Percentiles rank a stretch among this genome's conserved stretches.
These are phyloP conservation scores for Agrochola litura DNA, from an alignment of 2,888 invertebrate genomes.

Conservation along the genomic window DNA sequence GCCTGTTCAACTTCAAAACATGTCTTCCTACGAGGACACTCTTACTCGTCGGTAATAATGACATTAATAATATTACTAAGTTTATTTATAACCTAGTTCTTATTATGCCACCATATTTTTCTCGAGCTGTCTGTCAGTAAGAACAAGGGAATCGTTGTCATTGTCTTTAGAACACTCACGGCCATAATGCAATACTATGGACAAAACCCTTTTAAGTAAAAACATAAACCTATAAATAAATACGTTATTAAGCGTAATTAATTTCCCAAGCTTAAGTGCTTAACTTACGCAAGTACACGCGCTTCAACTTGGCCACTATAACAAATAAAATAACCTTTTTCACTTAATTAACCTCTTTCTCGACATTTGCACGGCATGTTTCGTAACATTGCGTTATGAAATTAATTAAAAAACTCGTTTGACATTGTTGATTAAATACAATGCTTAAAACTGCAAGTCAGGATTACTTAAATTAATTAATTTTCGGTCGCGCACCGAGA, in stretches of 20 bases:
- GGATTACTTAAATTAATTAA: conserved; percentile 56
- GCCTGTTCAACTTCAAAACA: background rate
- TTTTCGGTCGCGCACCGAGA: conserved; percentile 24
- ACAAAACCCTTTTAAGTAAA: background rate
- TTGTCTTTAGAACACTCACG: background rate
- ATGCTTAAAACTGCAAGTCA: conserved; percentile 61
- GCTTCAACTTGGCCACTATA: conserved; percentile 31
- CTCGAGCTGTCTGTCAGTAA: background rate
- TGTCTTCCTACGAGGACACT: background rate
- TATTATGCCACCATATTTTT: background rate
- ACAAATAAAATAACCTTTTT: conserved; percentile 54
- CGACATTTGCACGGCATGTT: conserved; percentile 55
- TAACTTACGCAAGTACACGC: conserved; percentile 27
- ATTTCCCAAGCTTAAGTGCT: conserved; percentile 30
- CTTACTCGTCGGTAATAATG: background rate
- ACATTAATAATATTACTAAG: too few relatives aligned
- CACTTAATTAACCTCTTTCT: conserved; percentile 57
- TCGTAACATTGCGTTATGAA: conserved; percentile 47
- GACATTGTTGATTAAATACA: conserved; percentile 53
- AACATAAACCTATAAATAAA: conserved; percentile 17
- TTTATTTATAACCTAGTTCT: background rate
- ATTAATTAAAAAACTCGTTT: conserved; percentile 56
- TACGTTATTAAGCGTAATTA: conserved; percentile 36
- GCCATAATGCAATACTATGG: background rate
- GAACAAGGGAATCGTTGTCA: background rate